Conservation (phyloP, 2,797 vertebrate species). For the Simalia tracyae region DNA sequence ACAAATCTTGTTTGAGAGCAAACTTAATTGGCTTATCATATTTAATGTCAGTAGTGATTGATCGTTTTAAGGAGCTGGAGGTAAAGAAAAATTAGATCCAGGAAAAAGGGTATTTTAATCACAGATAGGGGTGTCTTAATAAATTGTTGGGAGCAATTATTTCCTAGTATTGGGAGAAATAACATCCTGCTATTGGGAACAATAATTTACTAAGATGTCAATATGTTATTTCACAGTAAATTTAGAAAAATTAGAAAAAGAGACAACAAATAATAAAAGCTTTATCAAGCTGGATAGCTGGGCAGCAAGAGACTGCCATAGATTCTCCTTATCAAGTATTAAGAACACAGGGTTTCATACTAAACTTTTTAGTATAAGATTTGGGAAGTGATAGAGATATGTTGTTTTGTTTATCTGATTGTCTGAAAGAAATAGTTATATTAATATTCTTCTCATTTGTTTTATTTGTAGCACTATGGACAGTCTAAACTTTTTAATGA, state of each 20-base stretch:
- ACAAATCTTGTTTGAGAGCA: neutral
- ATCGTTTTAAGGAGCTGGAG: neutral
- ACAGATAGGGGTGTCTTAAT: neutral
- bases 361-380: neutral
- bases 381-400: neutral
- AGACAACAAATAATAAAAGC: neutral
- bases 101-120: neutral
- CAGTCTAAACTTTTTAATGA: conserved; percentile 95
- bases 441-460: conserved; percentile 31
- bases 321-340: neutral
- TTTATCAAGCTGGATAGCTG: neutral
- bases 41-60: neutral
- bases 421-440: neutral
- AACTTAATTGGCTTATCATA: neutral
- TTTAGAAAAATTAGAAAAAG: neutral
- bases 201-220: neutral
- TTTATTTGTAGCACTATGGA: conserved; percentile 86
- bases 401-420: neutral
- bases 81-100: neutral
- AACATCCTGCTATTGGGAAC: neutral
- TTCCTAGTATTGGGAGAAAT: neutral
- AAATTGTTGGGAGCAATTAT: neutral
- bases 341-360: neutral
- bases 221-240: neutral
- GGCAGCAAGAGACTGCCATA: neutral